phyloP scores from a whole-genome alignment of 2,888 invertebrate genomes.

The Adelphocoris suturalis region DNA sequence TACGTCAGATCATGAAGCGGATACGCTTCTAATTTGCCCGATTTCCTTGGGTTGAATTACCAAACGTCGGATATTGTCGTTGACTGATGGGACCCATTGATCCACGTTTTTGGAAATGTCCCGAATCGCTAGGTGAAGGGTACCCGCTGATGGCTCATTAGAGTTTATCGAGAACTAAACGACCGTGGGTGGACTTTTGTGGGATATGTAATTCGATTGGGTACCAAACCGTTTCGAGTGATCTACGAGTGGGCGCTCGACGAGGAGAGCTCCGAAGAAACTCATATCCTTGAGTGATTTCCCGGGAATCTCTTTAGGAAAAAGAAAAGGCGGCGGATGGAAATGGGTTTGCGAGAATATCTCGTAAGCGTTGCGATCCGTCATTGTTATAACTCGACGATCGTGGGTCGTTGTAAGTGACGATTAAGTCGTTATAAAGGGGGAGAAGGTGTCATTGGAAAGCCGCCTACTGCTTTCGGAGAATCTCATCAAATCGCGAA shows the following conservation, averaged over 20 bases:
- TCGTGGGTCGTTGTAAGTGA: conserved; percentile 31
- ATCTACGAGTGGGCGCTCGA: neutral
- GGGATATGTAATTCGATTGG: neutral
- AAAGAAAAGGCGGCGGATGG: conserved; percentile 27
- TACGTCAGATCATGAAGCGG: no score
- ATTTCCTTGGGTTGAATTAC: no score
- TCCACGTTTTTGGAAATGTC: neutral
- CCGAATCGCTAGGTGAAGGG: neutral
- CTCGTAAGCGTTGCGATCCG: conserved; percentile 5
- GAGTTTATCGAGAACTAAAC: neutral
- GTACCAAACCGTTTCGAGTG: neutral
- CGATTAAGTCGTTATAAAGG: neutral
- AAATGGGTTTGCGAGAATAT: neutral
- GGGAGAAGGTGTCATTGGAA: conserved; percentile 20
- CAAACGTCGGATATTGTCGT: no score
- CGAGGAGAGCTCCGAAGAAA: neutral
- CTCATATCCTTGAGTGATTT: conserved; percentile 19
- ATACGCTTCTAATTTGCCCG: no score
- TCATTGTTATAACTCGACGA: conserved; percentile 18
- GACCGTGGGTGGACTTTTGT: neutral
- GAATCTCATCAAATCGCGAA: neutral
- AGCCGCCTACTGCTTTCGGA: conserved; percentile 31
- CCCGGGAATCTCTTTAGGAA: neutral
- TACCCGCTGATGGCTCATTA: neutral
- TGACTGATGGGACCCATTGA: neutral